phyloP scores from a whole-genome alignment of 1,140 invertebrate species.

The Littorina saxatilis region DNA sequence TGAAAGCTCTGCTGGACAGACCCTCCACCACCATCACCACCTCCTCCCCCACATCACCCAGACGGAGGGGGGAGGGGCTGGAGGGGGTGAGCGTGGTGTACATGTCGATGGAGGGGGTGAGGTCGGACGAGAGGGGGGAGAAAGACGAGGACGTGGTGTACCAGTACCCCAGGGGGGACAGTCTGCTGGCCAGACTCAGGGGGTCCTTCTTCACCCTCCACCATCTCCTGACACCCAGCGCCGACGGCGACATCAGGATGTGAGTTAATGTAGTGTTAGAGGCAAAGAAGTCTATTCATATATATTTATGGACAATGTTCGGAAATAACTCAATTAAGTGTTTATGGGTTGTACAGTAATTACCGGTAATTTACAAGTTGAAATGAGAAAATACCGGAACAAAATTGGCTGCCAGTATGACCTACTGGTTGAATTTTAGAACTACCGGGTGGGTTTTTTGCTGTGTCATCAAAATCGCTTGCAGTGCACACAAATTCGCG shows the following conservation, averaged over 20 bases:
- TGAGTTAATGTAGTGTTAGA: constrained; percentile 65
- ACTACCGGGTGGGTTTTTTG: too few relatives aligned
- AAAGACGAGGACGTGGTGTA: constrained; percentile 62
- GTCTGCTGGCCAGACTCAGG: constrained; percentile 66
- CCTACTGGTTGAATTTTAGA: too few relatives aligned
- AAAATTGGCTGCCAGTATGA: too few relatives aligned
- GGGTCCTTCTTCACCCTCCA: constrained; percentile 73
- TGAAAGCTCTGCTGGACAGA: constrained; percentile 35
- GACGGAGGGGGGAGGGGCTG: constrained; percentile 26
- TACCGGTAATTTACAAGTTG: too few relatives aligned
- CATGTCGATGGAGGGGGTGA: constrained; percentile 41
- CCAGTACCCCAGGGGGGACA: constrained; percentile 66
- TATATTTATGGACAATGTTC: too few relatives aligned
- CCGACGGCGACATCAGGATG: constrained; percentile 49
- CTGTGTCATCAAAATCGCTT: constrained; percentile 12
- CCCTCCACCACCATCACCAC: constrained; percentile 21
- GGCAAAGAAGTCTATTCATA: constrained; percentile 56
- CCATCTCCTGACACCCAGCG: constrained; percentile 69
- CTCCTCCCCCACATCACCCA: constrained; percentile 12
- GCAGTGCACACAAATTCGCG: too few relatives aligned
- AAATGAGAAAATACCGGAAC: too few relatives aligned
- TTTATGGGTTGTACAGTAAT: too few relatives aligned
- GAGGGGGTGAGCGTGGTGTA: constrained; percentile 34
- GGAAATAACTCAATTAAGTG: too few relatives aligned
- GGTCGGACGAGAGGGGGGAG: constrained; percentile 9